These are phyloP conservation scores for Hemicentrotus pulcherrimus DNA, from an alignment of 35 echinoderm and acorn worm genomes.

Conservation along the genomic window DNA sequence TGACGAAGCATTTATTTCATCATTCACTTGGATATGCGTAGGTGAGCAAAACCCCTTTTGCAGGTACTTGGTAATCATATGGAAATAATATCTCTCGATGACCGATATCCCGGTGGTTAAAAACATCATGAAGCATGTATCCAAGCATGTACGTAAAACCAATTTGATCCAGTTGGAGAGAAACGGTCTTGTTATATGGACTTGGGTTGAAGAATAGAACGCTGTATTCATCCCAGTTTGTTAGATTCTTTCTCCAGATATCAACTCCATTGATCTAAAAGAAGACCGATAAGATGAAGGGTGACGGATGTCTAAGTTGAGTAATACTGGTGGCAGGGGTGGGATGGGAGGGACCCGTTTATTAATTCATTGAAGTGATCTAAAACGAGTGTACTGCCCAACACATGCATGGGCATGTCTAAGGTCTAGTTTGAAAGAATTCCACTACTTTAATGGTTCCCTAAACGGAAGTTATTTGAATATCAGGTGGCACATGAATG, in stretches of 20 bases:
- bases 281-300: not conserved
- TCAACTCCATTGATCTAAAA: slow-evolving; percentile 38
- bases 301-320: not conserved
- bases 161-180: slow-evolving; percentile 47
- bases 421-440: not conserved
- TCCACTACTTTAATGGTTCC: not conserved
- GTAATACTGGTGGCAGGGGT: not conserved
- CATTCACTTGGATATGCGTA: slow-evolving; percentile 68
- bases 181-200: slow-evolving; percentile 36
- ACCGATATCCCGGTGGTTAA: slow-evolving; percentile 60
- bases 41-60: slow-evolving; percentile 43
- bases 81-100: slow-evolving; percentile 31
- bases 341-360: not conserved
- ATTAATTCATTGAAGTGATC: not conserved
- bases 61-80: slow-evolving; percentile 44
- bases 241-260: slow-evolving; percentile 57
- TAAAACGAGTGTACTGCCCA: not conserved
- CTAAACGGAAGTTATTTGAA: not conserved
- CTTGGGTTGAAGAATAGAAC: slow-evolving; percentile 58
- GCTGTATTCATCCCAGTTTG: slow-evolving; percentile 23
- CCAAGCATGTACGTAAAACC: slow-evolving; percentile 57
- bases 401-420: not conserved
- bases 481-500: too few relatives aligned
- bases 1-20: not conserved
- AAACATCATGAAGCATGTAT: slow-evolving; percentile 53